Percentiles rank a stretch among this genome's conserved stretches.
Evolutionary conservation across 2,113 vertebrate species (phyloP).

Genomic region (Vidua macroura): DNA sequence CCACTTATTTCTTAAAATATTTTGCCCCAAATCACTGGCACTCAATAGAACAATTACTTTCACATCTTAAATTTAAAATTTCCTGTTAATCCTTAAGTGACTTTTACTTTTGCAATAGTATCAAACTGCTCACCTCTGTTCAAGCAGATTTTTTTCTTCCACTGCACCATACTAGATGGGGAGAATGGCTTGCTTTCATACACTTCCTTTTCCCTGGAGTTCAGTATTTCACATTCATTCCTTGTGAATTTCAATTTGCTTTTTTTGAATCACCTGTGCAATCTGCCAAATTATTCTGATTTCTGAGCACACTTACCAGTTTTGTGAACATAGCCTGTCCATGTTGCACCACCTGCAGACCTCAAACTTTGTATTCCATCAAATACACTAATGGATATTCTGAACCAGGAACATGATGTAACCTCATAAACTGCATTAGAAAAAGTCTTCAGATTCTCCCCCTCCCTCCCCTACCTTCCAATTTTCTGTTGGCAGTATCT

Average conservation of each 20-base stretch:
- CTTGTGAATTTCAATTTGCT: neutral
- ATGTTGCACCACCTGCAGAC: neutral
- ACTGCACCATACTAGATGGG: neutral
- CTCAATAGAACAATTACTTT: neutral
- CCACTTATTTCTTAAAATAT: neutral
- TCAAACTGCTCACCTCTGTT: neutral
- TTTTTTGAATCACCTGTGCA: neutral
- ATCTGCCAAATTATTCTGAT: neutral
- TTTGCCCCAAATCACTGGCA: neutral
- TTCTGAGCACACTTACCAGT: neutral
- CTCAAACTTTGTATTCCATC: neutral
- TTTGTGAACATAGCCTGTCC: neutral
- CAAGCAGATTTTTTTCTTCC: neutral
- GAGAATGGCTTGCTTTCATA: neutral
- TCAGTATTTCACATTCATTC: neutral
- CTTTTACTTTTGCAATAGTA: neutral
- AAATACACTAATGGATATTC: neutral
- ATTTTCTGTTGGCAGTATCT: neutral
- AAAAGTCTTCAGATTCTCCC: neutral
- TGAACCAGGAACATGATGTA: neutral
- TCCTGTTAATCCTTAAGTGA: neutral
- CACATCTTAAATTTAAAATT: neutral
- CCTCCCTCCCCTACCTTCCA: neutral
- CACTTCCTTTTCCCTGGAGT: neutral
- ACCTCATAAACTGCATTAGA: neutral